These are phyloP conservation scores for Cnemophilus loriae DNA, from an alignment of 2,113 vertebrate species.

Conservation along the genomic window DNA sequence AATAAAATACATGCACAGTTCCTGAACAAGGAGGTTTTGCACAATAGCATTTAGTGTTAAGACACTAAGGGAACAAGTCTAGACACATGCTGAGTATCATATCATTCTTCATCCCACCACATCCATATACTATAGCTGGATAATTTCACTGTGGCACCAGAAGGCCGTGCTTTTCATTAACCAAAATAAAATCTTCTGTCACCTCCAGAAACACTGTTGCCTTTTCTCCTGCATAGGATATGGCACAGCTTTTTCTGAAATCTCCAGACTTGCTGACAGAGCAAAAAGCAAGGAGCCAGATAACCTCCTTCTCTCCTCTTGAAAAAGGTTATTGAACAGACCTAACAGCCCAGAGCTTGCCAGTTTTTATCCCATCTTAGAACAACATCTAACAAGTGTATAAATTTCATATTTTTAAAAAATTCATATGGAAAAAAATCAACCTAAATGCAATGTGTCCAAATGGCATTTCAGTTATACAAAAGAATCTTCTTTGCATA, in stretches of 20 bases:
- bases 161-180: background rate
- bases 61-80: background rate
- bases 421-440: background rate
- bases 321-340: background rate
- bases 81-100: background rate
- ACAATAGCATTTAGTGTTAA: background rate
- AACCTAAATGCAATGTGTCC: background rate
- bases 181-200: background rate
- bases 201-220: background rate
- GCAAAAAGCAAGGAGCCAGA: background rate
- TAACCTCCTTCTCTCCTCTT: background rate
- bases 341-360: background rate
- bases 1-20: background rate
- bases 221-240: background rate
- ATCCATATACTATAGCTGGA: background rate
- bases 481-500: background rate
- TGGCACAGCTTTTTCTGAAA: background rate
- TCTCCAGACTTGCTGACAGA: slow-evolving; percentile 18
- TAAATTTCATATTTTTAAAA: fast-evolving
- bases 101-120: background rate
- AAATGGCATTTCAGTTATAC: background rate
- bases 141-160: background rate
- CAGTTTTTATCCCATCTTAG: background rate
- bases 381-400: background rate
- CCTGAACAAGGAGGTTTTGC: background rate